Conservation (phyloP, 2,113 vertebrate genomes). For the Lophotis ruficrista region DNA sequence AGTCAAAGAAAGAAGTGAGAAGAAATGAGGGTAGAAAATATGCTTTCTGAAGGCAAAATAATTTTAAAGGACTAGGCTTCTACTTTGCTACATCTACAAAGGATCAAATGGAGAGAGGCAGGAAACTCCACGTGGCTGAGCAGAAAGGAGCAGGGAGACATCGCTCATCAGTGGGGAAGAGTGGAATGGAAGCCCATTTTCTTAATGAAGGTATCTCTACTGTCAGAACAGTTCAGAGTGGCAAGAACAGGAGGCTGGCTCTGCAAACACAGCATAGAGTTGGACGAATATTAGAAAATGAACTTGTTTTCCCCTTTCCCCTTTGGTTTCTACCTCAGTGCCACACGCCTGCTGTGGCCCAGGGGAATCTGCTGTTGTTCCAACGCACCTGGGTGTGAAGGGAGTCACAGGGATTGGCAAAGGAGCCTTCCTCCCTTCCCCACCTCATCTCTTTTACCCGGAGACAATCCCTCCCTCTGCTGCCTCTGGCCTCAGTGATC, state of each 20-base stretch:
- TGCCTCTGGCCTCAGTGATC: neutral
- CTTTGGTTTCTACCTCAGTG: slow-evolving; percentile 53
- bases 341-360: slow-evolving; percentile 21
- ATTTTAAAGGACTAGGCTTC: neutral
- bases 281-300: slow-evolving; percentile 8
- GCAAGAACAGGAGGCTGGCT: neutral
- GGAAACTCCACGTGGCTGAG: neutral
- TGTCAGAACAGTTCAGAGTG: neutral
- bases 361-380: slow-evolving; percentile 45
- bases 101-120: neutral
- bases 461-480: slow-evolving; percentile 48
- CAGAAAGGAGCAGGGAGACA: neutral
- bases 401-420: slow-evolving; percentile 44
- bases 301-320: slow-evolving; percentile 59
- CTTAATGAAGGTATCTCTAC: neutral
- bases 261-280: neutral
- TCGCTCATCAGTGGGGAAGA: neutral
- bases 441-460: neutral
- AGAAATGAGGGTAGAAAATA: neutral
- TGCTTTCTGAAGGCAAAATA: neutral
- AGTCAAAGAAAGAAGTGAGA: neutral
- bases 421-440: slow-evolving; percentile 39
- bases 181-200: neutral
- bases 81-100: neutral
- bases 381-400: slow-evolving; percentile 54